Percentiles rank a stretch among this genome's conserved stretches.
Conservation (phyloP, 2,797 vertebrate genomes). For the Lacerta agilis region DNA sequence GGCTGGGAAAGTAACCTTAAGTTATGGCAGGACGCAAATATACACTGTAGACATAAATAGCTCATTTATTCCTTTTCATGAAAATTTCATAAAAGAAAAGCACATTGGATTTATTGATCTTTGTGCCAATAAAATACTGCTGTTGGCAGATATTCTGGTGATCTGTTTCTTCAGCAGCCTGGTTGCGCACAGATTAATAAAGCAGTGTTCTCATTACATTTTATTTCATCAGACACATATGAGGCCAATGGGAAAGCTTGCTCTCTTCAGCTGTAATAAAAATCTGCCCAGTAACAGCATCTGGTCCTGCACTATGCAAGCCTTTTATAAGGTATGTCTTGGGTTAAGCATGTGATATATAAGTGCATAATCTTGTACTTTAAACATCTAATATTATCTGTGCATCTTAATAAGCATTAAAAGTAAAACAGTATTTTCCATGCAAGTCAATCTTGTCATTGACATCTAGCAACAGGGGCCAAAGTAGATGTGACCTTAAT, state of each 20-base stretch:
- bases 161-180: neutral
- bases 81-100: constrained; percentile 11
- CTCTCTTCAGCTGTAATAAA: neutral
- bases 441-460: neutral
- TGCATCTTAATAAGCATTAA: neutral
- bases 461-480: neutral
- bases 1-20: neutral
- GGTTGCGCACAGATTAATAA: constrained; percentile 23
- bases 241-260: neutral
- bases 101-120: neutral
- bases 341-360: neutral
- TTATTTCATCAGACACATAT: neutral
- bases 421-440: neutral
- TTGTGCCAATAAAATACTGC: constrained; percentile 24
- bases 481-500: neutral
- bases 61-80: neutral
- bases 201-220: constrained; percentile 2
- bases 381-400: neutral
- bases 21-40: neutral
- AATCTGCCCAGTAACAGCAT: neutral
- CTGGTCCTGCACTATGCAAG: neutral
- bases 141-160: constrained; percentile 24
- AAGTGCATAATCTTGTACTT: neutral
- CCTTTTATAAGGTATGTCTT: neutral
- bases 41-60: neutral